Evolutionary conservation across 1,140 invertebrate genomes (phyloP).

Genomic region (Microplitis demolitor): DNA sequence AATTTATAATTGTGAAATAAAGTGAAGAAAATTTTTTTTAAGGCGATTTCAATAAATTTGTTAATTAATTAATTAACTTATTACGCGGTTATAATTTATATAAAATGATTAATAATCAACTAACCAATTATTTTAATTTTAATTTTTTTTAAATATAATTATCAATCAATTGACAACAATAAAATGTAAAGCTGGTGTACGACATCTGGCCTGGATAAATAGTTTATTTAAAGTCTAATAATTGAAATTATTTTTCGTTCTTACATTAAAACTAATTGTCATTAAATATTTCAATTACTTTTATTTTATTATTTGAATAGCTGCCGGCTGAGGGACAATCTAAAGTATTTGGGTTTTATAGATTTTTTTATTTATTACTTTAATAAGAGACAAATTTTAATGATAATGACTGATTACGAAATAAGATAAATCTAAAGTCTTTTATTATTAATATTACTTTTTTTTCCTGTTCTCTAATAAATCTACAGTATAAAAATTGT

Average conservation of each 20-base stretch:
- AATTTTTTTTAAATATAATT: no score
- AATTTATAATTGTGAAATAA: no score
- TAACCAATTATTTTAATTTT: constrained; percentile 27
- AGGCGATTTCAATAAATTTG: no score
- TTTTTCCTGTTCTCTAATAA: neutral
- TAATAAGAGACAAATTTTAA: constrained; percentile 19
- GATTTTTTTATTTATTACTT: constrained; percentile 15
- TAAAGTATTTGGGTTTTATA: constrained; percentile 51
- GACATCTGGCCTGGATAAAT: no score
- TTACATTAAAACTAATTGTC: constrained; percentile 36
- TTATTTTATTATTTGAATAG: constrained; percentile 39
- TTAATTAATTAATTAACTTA: constrained; percentile 53
- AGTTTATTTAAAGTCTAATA: no score
- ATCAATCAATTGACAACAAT: no score
- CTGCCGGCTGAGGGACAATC: constrained; percentile 50
- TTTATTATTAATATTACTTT: neutral
- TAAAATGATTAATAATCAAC: no score
- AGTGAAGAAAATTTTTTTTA: constrained; percentile 40
- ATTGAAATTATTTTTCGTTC: constrained; percentile 24
- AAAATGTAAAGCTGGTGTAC: no score
- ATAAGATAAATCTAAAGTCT: constrained; percentile 19
- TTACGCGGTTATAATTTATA: constrained; percentile 18
- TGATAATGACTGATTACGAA: constrained; percentile 3
- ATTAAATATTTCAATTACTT: constrained; percentile 7
- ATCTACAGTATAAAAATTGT: constrained; percentile 12